These are phyloP conservation scores for Caenorhabditis drosophilae DNA, from an alignment of 2,888 invertebrate species.

Conservation along the genomic window DNA sequence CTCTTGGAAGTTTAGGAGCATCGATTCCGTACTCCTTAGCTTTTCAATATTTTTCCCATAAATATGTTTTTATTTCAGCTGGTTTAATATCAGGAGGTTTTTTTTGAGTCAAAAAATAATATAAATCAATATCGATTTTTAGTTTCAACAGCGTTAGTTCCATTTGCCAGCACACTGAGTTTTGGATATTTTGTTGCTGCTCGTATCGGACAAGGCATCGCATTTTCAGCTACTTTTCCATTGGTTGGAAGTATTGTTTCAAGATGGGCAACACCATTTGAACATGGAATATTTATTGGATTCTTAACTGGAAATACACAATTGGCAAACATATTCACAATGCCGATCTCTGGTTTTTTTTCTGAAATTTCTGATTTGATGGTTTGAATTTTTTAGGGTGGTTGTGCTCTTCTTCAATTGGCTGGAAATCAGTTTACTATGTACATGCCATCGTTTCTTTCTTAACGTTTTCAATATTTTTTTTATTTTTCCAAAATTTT, in stretches of 20 bases:
- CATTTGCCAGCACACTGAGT: slow-evolving; percentile 25
- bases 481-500: slow-evolving; percentile 27
- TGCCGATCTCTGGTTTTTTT: slow-evolving; percentile 45
- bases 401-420: slow-evolving; percentile 37
- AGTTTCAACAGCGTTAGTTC: slow-evolving; percentile 39
- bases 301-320: slow-evolving; percentile 44
- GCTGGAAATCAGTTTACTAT: slow-evolving; percentile 46
- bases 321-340: slow-evolving; percentile 43
- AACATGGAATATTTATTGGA: slow-evolving; percentile 46
- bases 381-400: slow-evolving; percentile 11
- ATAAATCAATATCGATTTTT: neutral
- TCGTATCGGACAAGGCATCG: slow-evolving; percentile 42
- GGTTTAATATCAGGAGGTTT: slow-evolving; percentile 39
- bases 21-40: slow-evolving; percentile 39
- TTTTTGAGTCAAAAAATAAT: neutral
- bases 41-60: slow-evolving; percentile 32
- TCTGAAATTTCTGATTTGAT: neutral
- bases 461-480: slow-evolving; percentile 22
- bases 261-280: slow-evolving; percentile 38
- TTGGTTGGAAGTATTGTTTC: slow-evolving; percentile 40
- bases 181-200: slow-evolving; percentile 40
- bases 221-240: slow-evolving; percentile 43
- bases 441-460: slow-evolving; percentile 35
- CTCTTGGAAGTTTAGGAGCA: slow-evolving; percentile 33
- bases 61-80: slow-evolving; percentile 28